Evolutionary conservation across 2,888 invertebrate species (phyloP).

Genomic region (Rhingia campestris): DNA sequence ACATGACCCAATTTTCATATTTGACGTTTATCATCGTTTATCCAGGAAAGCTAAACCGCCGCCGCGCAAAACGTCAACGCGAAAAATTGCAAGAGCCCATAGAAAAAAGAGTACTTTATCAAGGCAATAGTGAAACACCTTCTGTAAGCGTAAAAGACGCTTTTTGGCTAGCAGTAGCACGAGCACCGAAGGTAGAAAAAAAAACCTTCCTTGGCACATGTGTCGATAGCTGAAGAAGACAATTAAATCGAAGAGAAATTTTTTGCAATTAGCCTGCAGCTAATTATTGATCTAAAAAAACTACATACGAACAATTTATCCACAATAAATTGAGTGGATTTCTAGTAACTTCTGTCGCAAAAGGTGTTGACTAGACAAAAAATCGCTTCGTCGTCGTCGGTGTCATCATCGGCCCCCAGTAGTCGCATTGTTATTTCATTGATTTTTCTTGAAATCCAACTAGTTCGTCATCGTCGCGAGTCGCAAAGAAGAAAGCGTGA

Average conservation of each 20-base stretch:
- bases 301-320: conserved; percentile 17
- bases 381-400: conserved; percentile 9
- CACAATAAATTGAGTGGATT: conserved; percentile 17
- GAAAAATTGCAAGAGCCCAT: conserved; percentile 46
- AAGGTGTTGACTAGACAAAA: conserved; percentile 57
- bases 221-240: conserved; percentile 29
- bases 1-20: conserved; percentile 54
- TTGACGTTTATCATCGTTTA: conserved; percentile 42
- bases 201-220: conserved; percentile 68
- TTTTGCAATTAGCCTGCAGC: neutral
- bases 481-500: conserved; percentile 42
- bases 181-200: conserved; percentile 34
- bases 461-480: conserved; percentile 21
- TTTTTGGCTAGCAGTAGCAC: conserved; percentile 25
- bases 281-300: neutral
- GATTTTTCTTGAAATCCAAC: conserved; percentile 59
- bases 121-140: conserved; percentile 21
- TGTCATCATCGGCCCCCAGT: neutral
- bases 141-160: conserved; percentile 40
- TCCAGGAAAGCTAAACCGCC: neutral
- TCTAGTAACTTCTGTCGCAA: conserved; percentile 34
- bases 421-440: conserved; percentile 51
- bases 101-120: conserved; percentile 23
- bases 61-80: conserved; percentile 22
- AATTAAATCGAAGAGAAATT: conserved; percentile 34